Percentiles rank a stretch among this genome's conserved stretches.
Evolutionary conservation across 2,888 invertebrate genomes (phyloP).

Genomic region (Polymixis lichenea): DNA sequence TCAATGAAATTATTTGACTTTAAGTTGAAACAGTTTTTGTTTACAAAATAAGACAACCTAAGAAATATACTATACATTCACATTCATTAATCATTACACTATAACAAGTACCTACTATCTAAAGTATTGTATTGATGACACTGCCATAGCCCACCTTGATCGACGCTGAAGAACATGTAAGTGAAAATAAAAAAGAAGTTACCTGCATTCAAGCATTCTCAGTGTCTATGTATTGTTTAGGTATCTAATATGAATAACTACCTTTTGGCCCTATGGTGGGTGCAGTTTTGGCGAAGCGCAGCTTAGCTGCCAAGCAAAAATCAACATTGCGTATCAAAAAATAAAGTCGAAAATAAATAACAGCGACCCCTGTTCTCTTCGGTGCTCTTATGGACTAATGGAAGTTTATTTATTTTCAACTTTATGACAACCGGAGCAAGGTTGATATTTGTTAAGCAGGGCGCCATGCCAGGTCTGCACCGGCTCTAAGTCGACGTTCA

Average conservation of each 20-base stretch:
- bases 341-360: conserved; percentile 13
- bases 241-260: conserved; percentile 37
- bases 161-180: conserved; percentile 66
- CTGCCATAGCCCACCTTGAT: conserved; percentile 56
- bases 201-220: conserved; percentile 58
- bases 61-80: conserved; percentile 8
- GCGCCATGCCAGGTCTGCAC: neutral
- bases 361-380: neutral
- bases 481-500: neutral
- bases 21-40: too few relatives aligned
- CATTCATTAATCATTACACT: conserved; percentile 38
- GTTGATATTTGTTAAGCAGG: conserved; percentile 15
- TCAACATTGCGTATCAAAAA: neutral
- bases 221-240: conserved; percentile 61
- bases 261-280: conserved; percentile 16
- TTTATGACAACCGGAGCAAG: neutral
- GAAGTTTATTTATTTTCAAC: neutral
- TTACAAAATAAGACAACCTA: neutral
- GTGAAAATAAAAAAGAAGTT: conserved; percentile 53
- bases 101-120: conserved; percentile 42
- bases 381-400: neutral
- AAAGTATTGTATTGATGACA: conserved; percentile 61
- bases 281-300: neutral
- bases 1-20: too few relatives aligned
- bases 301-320: neutral